Percentiles rank a stretch among this genome's conserved stretches.
Conservation (phyloP, 1,140 invertebrate species). For the Aphis craccivora region DNA sequence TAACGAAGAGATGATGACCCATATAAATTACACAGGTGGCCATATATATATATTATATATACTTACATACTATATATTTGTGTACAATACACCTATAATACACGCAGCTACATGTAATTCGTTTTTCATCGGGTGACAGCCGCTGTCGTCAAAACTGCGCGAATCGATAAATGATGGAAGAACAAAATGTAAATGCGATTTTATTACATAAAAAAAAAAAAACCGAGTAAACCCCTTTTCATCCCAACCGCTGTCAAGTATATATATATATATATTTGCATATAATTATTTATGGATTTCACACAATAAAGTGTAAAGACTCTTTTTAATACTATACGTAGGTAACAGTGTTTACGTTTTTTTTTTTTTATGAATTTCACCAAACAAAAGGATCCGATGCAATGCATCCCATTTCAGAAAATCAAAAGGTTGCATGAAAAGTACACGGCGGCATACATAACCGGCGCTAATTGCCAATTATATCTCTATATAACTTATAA, state of each 20-base stretch:
- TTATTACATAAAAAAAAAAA: not conserved
- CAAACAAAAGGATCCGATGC: not conserved
- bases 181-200: conserved; percentile 12
- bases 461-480: not conserved
- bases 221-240: not conserved
- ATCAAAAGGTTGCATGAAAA: not conserved
- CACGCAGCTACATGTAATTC: not conserved
- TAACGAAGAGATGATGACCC: not conserved
- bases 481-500: not conserved
- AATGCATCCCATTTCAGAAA: not conserved
- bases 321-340: not conserved
- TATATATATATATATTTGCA: not conserved
- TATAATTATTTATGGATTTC: not conserved
- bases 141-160: not conserved
- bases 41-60: not conserved
- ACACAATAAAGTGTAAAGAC: not conserved
- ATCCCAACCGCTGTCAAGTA: not conserved
- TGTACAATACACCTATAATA: not conserved
- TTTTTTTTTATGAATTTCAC: not conserved
- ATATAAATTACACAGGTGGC: not conserved
- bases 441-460: not conserved
- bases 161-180: not conserved
- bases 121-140: not conserved
- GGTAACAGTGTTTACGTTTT: not conserved
- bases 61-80: not conserved